Conservation (phyloP, 2,113 vertebrate species). For the Anguilla japonica region DNA sequence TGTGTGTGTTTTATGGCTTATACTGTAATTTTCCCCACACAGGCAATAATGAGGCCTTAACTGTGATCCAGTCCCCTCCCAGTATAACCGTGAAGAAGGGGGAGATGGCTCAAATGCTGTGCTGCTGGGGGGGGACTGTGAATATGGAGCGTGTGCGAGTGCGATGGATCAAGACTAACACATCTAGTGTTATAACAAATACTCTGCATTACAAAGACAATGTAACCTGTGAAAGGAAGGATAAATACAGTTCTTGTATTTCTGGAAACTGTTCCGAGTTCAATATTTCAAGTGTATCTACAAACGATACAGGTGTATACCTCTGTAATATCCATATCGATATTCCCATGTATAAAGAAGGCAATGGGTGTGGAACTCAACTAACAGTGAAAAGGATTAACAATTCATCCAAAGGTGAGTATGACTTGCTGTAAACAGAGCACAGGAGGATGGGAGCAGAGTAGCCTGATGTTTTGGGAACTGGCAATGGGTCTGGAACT, state of each 20-base stretch:
- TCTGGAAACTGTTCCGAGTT: constrained; percentile 8
- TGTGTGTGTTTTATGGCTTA: background rate
- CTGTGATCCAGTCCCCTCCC: background rate
- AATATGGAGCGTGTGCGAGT: background rate
- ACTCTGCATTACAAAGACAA: background rate
- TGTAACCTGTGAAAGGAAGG: background rate
- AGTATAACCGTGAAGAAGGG: background rate
- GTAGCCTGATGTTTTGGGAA: no score
- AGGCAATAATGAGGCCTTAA: constrained; percentile 5
- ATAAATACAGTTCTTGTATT: background rate
- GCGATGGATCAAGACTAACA: background rate
- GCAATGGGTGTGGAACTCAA: background rate
- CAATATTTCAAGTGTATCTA: constrained; percentile 11
- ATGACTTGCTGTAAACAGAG: background rate
- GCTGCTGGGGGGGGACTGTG: background rate
- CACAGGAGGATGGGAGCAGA: no score
- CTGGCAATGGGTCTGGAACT: background rate
- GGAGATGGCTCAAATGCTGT: background rate
- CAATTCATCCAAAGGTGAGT: background rate
- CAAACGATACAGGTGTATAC: constrained; percentile 4
- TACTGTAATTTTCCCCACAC: background rate
- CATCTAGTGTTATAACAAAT: no score
- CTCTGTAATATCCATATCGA: background rate
- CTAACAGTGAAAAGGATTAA: background rate
- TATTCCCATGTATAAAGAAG: background rate